Base-by-base conservation (phyloP, 2,113 vertebrate genomes). In the Chaetura pelagica region DNA sequence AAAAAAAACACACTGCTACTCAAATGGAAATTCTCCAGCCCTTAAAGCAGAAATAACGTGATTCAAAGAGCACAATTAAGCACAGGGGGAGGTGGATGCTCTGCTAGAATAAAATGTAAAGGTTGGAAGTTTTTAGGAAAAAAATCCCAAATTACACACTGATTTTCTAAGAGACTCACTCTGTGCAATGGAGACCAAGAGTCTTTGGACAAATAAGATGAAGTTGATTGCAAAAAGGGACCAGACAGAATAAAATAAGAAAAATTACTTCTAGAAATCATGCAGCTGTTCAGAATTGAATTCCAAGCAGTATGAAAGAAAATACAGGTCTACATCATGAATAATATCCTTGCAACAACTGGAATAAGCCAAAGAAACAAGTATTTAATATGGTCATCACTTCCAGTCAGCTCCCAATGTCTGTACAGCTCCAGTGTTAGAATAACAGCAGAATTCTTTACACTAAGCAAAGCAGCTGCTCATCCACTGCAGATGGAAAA, bases 41-140 rank as follows among this genome's bases (percentile, higher is more conserved):
- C 13, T 49, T 35, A 10, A 48, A 32, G 19, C 0, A 76, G 19
- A 57, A 64, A 69, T 2, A 55, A 1, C 5, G 14, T 38, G 20
- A 58, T 10, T 29, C 73, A 61, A 67, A 66, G 34, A 61, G 29
- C 27, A 51, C 15, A 22, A 26, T 12, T n/a, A 69, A 55, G 22
- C 24, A 78, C 12, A 17, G 3, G 19, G 5, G 2, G 7, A 57
- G 16, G 55, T 9, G 19, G 15, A 83, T 48, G 19, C 22, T 61
- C 32, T 1, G 0, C 29, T 7, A 64, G 58, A 72, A 71, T 10
- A 15, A 49, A 51, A 5, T 1, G 12, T 3, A 19, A 61, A 42
- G 19, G 21, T 3, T 51, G 7, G 26, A 82, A 29, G 12, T 0
- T 80, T 72, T 80, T 26, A 44, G 27, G 24, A 44, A 64, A 54